Base-by-base conservation (phyloP, 2,888 invertebrate genomes). In the Dynastes hyllus region DNA sequence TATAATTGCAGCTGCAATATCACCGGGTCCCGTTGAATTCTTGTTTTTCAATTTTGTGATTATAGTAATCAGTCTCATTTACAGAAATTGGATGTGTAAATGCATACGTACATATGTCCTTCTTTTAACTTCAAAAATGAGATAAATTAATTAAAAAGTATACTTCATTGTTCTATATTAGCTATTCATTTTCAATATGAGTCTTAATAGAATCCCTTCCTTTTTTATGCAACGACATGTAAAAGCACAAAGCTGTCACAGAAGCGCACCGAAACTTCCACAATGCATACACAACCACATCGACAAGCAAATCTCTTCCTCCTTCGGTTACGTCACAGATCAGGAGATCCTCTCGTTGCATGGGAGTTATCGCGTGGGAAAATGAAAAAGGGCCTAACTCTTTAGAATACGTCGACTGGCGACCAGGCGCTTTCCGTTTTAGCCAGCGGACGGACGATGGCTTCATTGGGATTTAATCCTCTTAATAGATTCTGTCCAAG, bases 401-500 rank as follows among this genome's bases (percentile, higher is more conserved):
- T 85, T 85, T 84, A 82, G 81, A 79, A 81, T 81, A 79, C 81
- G 81, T 80, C 63, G 58, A 22, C 77, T 50, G 55, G 51, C 61
- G 71, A 78, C 51, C 37, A 37, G 77, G 79, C 78, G 78, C 73
- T 75, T 75, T 75, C 73, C 29, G 80, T 78, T 80, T 79, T 66
- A 80, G 79, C 77, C 53, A 67, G 69, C 77, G 79, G 61, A 82
- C 81, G 81, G 84, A 83, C 85, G 87, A 87, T 86, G 88, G 89
- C 88, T 88, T 88, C 88, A 88, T 87, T 87, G 87, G 86, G 86
- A 82, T 86, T 86, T 89, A 89, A 89, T 89, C 89, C 89, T 86
- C 89, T 89, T 89, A 89, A 89, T 89, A 89, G 89, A 89, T 89
- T 89, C 89, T 86, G 87, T 87, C 87, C 88, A 87, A 88, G 88